These are phyloP conservation scores for Brachyptera risi DNA, from an alignment of 2,888 invertebrate genomes.

Conservation along the genomic window DNA sequence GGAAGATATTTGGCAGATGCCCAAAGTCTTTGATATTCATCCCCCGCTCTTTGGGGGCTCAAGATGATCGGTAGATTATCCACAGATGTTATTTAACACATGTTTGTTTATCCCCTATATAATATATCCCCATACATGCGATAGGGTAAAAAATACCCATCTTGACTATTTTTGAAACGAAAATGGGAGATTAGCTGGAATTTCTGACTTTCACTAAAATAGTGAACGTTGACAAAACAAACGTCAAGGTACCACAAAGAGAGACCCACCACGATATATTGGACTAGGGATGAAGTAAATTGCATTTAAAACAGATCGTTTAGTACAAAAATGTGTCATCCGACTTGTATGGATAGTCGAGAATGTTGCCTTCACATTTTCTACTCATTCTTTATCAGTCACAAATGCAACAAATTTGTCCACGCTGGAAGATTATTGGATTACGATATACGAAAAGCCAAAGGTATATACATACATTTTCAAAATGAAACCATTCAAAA, in stretches of 20 bases:
- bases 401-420: too few species aligned
- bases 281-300: too few species aligned
- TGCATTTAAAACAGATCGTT: too few species aligned
- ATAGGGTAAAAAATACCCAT: not conserved
- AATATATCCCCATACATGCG: not conserved
- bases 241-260: not conserved
- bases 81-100: constrained; percentile 9
- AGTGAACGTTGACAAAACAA: constrained; percentile 11
- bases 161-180: not conserved
- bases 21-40: not conserved
- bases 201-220: constrained; percentile 15
- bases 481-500: too few species aligned
- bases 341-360: too few species aligned
- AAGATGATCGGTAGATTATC: constrained; percentile 4
- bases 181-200: constrained; percentile 20
- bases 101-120: constrained; percentile 10
- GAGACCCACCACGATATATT: not conserved
- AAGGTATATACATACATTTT: too few species aligned
- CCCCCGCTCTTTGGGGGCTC: not conserved
- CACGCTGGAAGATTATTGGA: too few species aligned
- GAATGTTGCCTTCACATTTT: too few species aligned
- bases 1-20: not conserved
- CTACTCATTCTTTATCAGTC: too few species aligned
- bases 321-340: too few species aligned
- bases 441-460: too few species aligned